A percentile compares a stretch with the other conserved stretches of the same genome.
Evolutionary conservation across 2,888 invertebrate genomes (phyloP).

Genomic region (Lithosia quadra): DNA sequence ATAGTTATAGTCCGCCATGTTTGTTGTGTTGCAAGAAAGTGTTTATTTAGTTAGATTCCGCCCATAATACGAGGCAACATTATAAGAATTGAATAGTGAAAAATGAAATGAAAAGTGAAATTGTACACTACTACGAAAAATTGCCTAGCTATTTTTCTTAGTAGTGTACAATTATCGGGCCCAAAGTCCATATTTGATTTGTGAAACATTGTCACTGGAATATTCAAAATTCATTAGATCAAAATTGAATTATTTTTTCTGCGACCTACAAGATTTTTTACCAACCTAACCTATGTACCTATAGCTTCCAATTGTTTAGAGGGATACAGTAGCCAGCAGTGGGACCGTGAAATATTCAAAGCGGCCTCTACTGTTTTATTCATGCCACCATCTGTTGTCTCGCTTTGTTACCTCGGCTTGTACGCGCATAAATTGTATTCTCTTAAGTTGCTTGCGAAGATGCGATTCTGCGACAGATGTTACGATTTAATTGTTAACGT

Average conservation of each 20-base stretch:
- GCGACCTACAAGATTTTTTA: constrained; percentile 19
- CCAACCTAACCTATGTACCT: neutral
- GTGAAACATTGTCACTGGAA: too few relatives aligned
- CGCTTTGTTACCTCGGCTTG: constrained; percentile 62
- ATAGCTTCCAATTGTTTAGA: constrained; percentile 21
- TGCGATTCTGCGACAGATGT: constrained; percentile 15
- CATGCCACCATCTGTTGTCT: constrained; percentile 68
- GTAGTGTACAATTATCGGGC: too few relatives aligned
- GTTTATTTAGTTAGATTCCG: too few relatives aligned
- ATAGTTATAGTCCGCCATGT: too few relatives aligned
- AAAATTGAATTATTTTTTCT: neutral
- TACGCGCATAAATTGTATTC: constrained; percentile 52
- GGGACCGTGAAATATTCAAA: constrained; percentile 68
- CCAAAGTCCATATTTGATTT: too few relatives aligned
- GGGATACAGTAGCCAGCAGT: constrained; percentile 27
- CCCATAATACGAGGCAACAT: too few relatives aligned
- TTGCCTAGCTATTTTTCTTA: too few relatives aligned
- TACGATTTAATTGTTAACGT: constrained; percentile 16
- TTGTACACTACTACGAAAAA: too few relatives aligned
- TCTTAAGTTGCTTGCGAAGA: constrained; percentile 16
- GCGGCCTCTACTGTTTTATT: constrained; percentile 63
- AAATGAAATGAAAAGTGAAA: too few relatives aligned
- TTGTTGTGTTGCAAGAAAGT: too few relatives aligned
- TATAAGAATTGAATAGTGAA: too few relatives aligned
- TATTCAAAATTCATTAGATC: too few relatives aligned